These are phyloP conservation scores for Potamarius usumacintae DNA, from an alignment of 2,113 vertebrate species.

Conservation along the genomic window DNA sequence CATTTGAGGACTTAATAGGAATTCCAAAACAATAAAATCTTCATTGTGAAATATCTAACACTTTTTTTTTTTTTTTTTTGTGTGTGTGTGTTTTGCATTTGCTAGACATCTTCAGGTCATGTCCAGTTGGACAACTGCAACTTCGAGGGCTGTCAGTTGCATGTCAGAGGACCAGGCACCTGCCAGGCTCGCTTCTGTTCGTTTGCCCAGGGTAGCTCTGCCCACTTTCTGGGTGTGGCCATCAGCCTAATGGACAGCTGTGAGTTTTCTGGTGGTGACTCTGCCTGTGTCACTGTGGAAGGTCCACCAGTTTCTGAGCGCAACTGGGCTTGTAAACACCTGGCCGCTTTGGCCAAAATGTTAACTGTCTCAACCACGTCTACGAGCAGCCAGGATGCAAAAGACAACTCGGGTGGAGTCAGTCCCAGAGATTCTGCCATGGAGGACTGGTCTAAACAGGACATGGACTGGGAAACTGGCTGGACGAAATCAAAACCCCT, in stretches of 20 bases:
- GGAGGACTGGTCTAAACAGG: conserved; percentile 60
- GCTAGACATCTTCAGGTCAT: conserved; percentile 84
- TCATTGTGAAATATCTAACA: neutral
- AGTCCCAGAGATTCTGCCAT: conserved; percentile 32
- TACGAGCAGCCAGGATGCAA: conserved; percentile 35
- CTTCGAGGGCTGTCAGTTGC: conserved; percentile 86
- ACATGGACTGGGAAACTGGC: conserved; percentile 61
- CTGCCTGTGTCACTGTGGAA: conserved; percentile 85
- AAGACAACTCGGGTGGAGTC: conserved; percentile 10
- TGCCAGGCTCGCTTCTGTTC: conserved; percentile 90
- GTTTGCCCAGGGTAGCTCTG: conserved; percentile 83
- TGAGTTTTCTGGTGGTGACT: conserved; percentile 86
- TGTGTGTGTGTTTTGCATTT: neutral
- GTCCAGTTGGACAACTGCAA: conserved; percentile 90
- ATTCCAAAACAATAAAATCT: neutral
- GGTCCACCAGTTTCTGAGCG: conserved; percentile 81
- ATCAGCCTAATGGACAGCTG: conserved; percentile 87
- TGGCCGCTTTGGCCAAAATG: conserved; percentile 77
- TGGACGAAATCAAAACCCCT: conserved; percentile 56
- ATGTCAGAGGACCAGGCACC: conserved; percentile 82
- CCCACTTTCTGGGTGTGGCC: conserved; percentile 78
- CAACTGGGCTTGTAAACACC: conserved; percentile 90
- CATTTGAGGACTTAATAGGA: neutral
- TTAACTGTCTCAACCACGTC: conserved; percentile 56
- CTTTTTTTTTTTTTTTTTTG: neutral